Base-by-base conservation (phyloP, 30 jellyfish, hydroid and myxozoan genomes). In the Catostylus mosaicus region DNA sequence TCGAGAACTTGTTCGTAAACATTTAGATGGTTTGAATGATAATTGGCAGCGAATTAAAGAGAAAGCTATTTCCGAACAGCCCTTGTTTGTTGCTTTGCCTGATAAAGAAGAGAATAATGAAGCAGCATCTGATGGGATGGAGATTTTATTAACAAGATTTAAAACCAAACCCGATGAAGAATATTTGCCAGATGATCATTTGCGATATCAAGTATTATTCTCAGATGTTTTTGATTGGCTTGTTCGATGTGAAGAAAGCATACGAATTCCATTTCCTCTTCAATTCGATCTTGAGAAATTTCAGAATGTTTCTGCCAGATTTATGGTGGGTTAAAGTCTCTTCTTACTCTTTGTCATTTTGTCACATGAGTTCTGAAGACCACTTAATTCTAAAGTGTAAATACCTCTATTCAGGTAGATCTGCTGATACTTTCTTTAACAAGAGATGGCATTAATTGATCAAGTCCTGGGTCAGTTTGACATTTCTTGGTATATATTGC, bases 181-280 rank as follows among this genome's bases (percentile, higher is more conserved):
- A 3, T 68, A 82, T 36, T 59, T 60, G 52, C 46, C 72, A 30
- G 96, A 77, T 29, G 83, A 40, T 50, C 97, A 82, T 38, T 66
- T 82, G 85, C 81, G 61, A 37, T 90, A 90, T 83, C 97, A 90
- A 74, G 36, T 82, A 56, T 48, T 82, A 65, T 90, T 82, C 46
- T 73, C 97, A 1, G 97, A 90, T 46, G 51, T 90, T 54, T 90
- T 90, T 75, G 97, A 90, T 83, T 89, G 94, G 94, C 59, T 89
- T 82, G 84, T 74, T 30, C 45, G 23, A 20, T 80, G 94, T 59
- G 97, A 89, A 33, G 90, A 80, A 27, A 82, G 61, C 47, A 47
- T 82, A 43, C 23, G 89, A 31, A 75, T 48, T 18, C 67, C 19
- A 48, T 14, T 67, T 2, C 90, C 89, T 40, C 1, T 20, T 2